These are phyloP conservation scores for Eurytoma adleriae DNA, from an alignment of 2,888 invertebrate genomes.

Conservation along the genomic window DNA sequence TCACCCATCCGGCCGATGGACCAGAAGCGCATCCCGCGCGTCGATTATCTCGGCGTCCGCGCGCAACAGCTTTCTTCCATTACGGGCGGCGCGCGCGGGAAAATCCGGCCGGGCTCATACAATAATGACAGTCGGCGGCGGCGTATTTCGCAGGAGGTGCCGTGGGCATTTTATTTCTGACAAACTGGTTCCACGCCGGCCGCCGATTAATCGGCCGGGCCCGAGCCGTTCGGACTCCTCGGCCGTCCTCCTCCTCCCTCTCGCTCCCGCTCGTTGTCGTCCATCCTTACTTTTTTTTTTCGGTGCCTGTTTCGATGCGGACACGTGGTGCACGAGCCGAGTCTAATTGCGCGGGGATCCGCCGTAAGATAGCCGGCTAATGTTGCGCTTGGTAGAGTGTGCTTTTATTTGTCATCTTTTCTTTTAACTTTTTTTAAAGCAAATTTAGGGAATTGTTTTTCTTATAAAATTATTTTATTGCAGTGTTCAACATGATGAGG, in stretches of 20 bases:
- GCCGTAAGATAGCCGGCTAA: not conserved
- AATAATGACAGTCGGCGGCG: slow-evolving; percentile 4
- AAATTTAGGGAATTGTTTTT: too few relatives aligned
- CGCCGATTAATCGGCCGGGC: slow-evolving; percentile 64
- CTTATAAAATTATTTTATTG: too few relatives aligned
- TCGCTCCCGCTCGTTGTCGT: not conserved
- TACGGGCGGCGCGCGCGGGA: not conserved
- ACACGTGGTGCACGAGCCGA: not conserved
- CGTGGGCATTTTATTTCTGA: slow-evolving; percentile 67
- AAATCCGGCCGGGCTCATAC: not conserved
- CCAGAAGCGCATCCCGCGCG: not conserved
- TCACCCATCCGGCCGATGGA: not conserved
- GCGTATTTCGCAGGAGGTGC: slow-evolving; percentile 49
- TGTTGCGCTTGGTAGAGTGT: not conserved
- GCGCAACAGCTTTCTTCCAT: slow-evolving; percentile 6
- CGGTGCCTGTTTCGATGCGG: not conserved
- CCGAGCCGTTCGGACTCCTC: slow-evolving; percentile 63
- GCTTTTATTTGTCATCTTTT: not conserved
- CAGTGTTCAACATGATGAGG: too few relatives aligned
- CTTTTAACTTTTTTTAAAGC: too few relatives aligned
- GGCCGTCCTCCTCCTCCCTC: not conserved
- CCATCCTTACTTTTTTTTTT: not conserved
- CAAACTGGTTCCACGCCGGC: slow-evolving; percentile 68
- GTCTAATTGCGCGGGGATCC: not conserved
- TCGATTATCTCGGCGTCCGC: not conserved